A percentile compares a stretch with the other conserved stretches of the same genome.
phyloP scores from a whole-genome alignment of 2,888 invertebrate genomes.

The Rotaria magnacalcarata region DNA sequence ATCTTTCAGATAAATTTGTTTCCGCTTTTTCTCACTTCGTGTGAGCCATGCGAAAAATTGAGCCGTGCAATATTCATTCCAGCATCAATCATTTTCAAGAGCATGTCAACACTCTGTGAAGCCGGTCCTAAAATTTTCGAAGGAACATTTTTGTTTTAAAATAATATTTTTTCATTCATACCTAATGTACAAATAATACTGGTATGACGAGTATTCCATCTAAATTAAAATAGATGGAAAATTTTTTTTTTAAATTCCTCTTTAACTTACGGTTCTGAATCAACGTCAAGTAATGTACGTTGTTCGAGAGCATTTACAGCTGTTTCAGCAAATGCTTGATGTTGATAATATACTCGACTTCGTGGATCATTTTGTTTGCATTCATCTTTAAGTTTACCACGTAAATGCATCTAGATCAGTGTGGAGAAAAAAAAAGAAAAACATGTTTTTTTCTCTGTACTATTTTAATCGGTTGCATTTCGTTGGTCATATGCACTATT shows the following conservation, averaged over 20 bases:
- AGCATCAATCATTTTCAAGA: constrained; percentile 87
- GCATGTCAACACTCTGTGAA: constrained; percentile 68
- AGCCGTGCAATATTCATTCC: constrained; percentile 94
- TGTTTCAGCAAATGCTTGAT: constrained; percentile 27
- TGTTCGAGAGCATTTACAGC: constrained; percentile 38
- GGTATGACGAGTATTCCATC: constrained; percentile 41
- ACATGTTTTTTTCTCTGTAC: too few species aligned
- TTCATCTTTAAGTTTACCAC: background rate
- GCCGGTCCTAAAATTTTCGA: constrained; percentile 45
- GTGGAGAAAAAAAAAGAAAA: too few species aligned
- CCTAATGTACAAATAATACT: constrained; percentile 46
- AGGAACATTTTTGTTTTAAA: background rate
- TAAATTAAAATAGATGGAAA: background rate
- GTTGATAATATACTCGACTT: background rate
- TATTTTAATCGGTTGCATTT: too few species aligned
- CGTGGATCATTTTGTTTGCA: background rate
- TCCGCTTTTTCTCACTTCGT: constrained; percentile 65
- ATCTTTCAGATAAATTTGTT: background rate
- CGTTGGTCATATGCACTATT: too few species aligned
- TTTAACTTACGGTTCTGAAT: constrained; percentile 40
- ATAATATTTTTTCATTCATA: background rate
- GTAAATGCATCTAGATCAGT: background rate
- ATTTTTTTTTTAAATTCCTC: background rate
- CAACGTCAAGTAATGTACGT: constrained; percentile 41
- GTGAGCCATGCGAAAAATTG: constrained; percentile 90